These are phyloP conservation scores for Molothrus aeneus DNA, from an alignment of 2,797 vertebrate species.

Conservation along the genomic window DNA sequence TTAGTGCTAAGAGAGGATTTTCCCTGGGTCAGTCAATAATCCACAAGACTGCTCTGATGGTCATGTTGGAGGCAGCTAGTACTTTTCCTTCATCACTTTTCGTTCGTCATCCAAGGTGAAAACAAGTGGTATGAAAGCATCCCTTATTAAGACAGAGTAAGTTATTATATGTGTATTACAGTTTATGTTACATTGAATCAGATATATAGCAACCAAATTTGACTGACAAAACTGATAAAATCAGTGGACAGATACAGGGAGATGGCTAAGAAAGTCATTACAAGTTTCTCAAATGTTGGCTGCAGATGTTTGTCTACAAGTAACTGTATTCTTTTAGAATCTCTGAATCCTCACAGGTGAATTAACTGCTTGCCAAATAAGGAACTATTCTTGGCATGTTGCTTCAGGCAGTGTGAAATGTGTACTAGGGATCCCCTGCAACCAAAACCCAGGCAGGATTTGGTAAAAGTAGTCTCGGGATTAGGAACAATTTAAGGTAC, in stretches of 20 bases:
- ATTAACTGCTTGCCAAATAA: background rate
- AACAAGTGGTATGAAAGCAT: background rate
- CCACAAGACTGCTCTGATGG: background rate
- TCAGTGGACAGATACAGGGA: background rate
- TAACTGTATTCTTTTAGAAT: background rate
- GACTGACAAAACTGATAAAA: background rate
- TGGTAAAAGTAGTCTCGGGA: background rate
- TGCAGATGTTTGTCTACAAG: background rate
- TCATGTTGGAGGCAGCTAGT: background rate
- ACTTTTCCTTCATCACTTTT: background rate
- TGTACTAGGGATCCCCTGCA: background rate
- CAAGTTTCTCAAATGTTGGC: background rate
- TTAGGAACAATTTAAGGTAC: background rate
- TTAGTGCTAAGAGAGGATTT: background rate
- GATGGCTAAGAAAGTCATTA: background rate
- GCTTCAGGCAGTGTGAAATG: background rate
- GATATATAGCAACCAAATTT: background rate
- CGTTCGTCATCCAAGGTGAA: background rate
- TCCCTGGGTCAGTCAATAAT: background rate
- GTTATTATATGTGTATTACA: background rate
- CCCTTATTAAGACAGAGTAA: background rate
- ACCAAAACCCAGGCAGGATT: background rate
- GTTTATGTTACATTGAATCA: background rate
- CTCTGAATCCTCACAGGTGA: background rate
- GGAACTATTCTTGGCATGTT: background rate